Base-by-base conservation (phyloP, 2,888 invertebrate species). In the Sarcophaga caerulescens region DNA sequence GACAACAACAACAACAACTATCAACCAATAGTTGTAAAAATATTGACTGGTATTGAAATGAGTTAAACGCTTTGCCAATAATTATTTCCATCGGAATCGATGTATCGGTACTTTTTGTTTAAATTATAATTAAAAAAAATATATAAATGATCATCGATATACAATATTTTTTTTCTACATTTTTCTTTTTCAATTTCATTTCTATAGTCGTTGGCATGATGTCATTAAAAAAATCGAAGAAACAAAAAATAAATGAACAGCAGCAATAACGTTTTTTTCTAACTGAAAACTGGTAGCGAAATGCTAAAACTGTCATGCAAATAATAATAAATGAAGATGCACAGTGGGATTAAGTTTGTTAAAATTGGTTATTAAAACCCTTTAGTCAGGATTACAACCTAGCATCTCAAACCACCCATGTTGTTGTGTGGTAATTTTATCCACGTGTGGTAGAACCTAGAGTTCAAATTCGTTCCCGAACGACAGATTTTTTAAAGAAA, bases 171-270 rank as follows among this genome's bases (percentile, higher is more conserved):
- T 52, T 47, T 47, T 47, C 14, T 12, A 11, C 14, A 14, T 47
- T 47, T 47, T 14, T 47, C 47, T 14, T 47, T 47, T 52, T 57
- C 68, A 73, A 52, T 52, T 52, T 57, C 52, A 73, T 78, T 78
- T 73, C 63, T 79, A 69, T 35, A 79, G 70, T 17, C 69, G 59
- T 14, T 47, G 21, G 65, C n/a, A 71, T 84, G 84, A 84, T 76
- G 75, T 84, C 84, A 80, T 80, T 35, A 71, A 70, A 84, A 75
- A 52, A 52, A 47, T 14, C 14, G 4, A 4, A 47, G n/a, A n/a
- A n/a, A n/a, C n/a, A 47, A 47, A 47, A 47, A 47, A 14, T 14
- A 47, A 47, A 35, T 78, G 44, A 83, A 45, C 35, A 35, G 35
- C 35, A 35, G 35, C 68, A 68, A 63, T 63, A 25, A 52, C 35